Percentiles rank a stretch among this genome's conserved stretches.
Evolutionary conservation across 2,113 vertebrate species (phyloP).

Genomic region (Hippotragus niger): DNA sequence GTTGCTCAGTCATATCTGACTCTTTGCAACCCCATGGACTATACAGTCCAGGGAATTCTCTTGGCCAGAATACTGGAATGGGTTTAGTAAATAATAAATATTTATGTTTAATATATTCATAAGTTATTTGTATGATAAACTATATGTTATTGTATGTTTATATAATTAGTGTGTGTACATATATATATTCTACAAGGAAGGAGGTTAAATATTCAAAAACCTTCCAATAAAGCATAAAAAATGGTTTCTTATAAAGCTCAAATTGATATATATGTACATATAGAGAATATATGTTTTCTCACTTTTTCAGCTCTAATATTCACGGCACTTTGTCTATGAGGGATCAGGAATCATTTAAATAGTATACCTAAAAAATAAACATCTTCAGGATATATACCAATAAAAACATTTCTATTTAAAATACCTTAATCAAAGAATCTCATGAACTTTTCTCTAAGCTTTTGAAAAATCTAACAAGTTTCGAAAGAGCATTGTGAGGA

Average conservation of each 20-base stretch:
- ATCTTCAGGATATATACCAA: not conserved
- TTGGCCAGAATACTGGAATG: not conserved
- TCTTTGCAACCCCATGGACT: not conserved
- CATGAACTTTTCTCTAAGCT: slow-evolving; percentile 49
- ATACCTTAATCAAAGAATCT: slow-evolving; percentile 56
- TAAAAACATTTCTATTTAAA: slow-evolving; percentile 33
- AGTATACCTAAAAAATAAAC: not conserved
- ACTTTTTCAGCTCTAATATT: not conserved
- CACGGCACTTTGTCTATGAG: not conserved
- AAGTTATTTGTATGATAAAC: not conserved
- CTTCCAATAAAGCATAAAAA: not conserved
- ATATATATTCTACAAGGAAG: not conserved
- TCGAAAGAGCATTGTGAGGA: not conserved
- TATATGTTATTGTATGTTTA: not conserved
- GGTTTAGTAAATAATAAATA: not conserved
- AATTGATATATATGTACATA: not conserved
- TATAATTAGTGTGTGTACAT: not conserved
- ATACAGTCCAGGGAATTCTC: not conserved
- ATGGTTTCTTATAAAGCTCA: not conserved
- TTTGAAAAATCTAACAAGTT: slow-evolving; percentile 21
- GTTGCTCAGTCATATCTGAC: not conserved
- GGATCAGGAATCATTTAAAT: not conserved
- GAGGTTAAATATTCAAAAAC: not conserved
- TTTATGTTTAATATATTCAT: not conserved
- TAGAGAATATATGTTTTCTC: not conserved